Base-by-base conservation (phyloP, 2,888 invertebrate genomes). In the Caprella mutica region DNA sequence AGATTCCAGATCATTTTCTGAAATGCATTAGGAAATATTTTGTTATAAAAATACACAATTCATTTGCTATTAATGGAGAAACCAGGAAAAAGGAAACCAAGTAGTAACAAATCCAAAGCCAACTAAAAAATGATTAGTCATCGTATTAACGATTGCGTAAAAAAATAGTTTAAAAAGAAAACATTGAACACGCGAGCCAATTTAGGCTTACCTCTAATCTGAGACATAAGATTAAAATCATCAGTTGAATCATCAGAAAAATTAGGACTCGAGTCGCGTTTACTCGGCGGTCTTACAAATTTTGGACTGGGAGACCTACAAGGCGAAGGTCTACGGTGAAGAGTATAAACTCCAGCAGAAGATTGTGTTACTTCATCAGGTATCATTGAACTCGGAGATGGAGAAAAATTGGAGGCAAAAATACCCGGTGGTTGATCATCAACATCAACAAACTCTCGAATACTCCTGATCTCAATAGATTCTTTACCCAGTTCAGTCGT, bases 381-480 rank as follows among this genome's bases (percentile, higher is more conserved):
- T 6, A 17, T 9, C 17, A 21, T n/a, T 9, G 42, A 42, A 24
- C 4, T n/a, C 27, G n/a, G n/a, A 17, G n/a, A 9, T 48, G n/a
- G 14, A 29, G 23, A 12, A n/a, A 30, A 44, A 51, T 27, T 38
- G 12, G 40, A 55, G 9, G 33, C 44, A 44, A 55, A 61, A 24
- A 55, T 50, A 21, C 42, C 42, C 26, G 52, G 38, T 39, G 33
- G 29, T 39, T 55, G 46, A 30, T 61, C 58, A 30, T 62, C 66
- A 29, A 65, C 63, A 46, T 69, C 68, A 23, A 70, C 67, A 65
- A 69, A 69, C 52, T 71, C 70, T 69, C 72, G 66, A 70, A 69
- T 69, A 71, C 76, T 77, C 58, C 75, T 68, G 43, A 77, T 75
- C 69, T 77, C 77, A 46, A 77, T 75, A 48, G 74, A 74, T 66